Base-by-base conservation (phyloP, 1,140 invertebrate species). In the Acromyrmex heyeri region DNA sequence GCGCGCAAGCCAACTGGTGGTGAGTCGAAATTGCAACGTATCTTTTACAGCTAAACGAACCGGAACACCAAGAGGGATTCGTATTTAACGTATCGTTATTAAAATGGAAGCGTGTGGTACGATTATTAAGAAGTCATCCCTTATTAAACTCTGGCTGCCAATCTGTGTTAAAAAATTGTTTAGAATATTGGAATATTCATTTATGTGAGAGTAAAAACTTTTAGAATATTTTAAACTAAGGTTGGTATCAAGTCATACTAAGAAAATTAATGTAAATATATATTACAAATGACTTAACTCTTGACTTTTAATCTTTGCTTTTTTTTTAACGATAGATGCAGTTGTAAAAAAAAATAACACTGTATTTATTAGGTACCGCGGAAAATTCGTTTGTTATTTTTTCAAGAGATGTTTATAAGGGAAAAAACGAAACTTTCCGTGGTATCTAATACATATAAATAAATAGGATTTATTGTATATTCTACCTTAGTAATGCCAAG, bases 1-100 rank as follows among this genome's bases (percentile, higher is more conserved):
- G 94, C 81, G 94, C 90, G 72, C 90, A 91, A 77, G 95, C 95
- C 55, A 95, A 95, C 89, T 95, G 95, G 95, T 95, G 94, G 95
- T 95, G 87, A 94, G 94, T 93, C 48, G 59, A 18, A 62, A 8
- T 76, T 76, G 4, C n/a, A n/a, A 61, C n/a, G 2, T 75, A 24
- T 48, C n/a, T 16, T 75, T 34, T 75, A n/a, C 24, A 14, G 27
- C 16, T 55, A n/a, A 72, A 55, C 27, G 50, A n/a, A 55, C 10
- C n/a, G 65, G n/a, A 2, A 14, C n/a, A 4, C 3, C 34, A 14
- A 7, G 16, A 30, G 62, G 38, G 16, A 10, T 30, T n/a, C 3
- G 0, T n/a, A 55, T n/a, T 30, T 55, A 67, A 44, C n/a, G 4
- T 10, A 10, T 38, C 34, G 62, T 21, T 14, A 6, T 4, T 38